Evolutionary conservation across 1,140 invertebrate species (phyloP), one percentile per base, ranked within the genome.

Genomic region (Temnothorax longispinosus): DNA sequence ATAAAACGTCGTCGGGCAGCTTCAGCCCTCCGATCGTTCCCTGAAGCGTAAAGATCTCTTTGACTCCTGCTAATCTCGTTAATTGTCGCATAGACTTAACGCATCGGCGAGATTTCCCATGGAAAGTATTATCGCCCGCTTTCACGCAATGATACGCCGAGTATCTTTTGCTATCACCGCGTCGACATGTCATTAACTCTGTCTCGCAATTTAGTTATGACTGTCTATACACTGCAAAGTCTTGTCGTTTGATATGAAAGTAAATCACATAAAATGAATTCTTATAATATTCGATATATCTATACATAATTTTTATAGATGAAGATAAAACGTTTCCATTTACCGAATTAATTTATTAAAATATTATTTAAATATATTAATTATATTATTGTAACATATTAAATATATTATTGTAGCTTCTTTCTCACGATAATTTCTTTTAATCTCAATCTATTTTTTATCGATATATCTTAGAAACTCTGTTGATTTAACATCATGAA

Each of bases 21-120:
- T 44, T 72, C 64, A 50, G 69, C 71, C 78, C 78, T 85, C 44
- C 35, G 62, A 32, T 21, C 76, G 58, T 41, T 67, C 56, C n/a
- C 32, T 86, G 62, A 90, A 87, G 88, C 84, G 88, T 60, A 75
- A 65, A 80, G 62, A 81, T 86, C 91, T 82, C 80, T 88, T 89
- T 85, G 76, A 78, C 85, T 65, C 65, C 32, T 58, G 77, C 60
- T 88, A 91, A 89, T 85, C 87, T 74, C 74, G 52, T 87, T 90
- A 91, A 91, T 92, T 91, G 86, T 81, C 75, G 65, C 77, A 27
- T 77, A 71, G 44, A 72, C 27, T 65, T 56, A 62, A 76, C 69
- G 62, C 69, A 56, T 69, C 75, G 7, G 50, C 60, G n/a, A 80
- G 87, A 77, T 80, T 85, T 75, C 65, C 21, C 52, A n/a, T 38